phyloP scores from a whole-genome alignment of 2,888 invertebrate species.

The Notocelia uddmanniana region DNA sequence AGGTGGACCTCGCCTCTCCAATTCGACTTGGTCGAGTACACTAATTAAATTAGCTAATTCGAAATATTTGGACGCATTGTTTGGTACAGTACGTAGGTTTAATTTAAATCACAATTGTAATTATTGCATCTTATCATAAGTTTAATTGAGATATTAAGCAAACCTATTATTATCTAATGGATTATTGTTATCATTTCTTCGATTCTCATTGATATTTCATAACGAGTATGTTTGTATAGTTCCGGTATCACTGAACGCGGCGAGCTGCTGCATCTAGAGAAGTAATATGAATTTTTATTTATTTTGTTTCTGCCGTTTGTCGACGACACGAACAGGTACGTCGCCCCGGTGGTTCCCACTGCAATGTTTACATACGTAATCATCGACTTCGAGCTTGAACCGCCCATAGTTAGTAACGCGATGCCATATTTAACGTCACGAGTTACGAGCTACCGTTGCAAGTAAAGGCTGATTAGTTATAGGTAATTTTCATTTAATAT shows the following conservation, averaged over 20 bases:
- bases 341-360: slow-evolving; percentile 26
- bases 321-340: background rate
- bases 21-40: slow-evolving; percentile 46
- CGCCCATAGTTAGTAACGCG: background rate
- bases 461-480: background rate
- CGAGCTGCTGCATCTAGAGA: slow-evolving; percentile 41
- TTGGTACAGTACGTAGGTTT: slow-evolving; percentile 42
- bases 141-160: slow-evolving; percentile 41
- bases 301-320: background rate
- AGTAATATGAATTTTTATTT: slow-evolving; percentile 12
- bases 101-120: slow-evolving; percentile 44
- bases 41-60: slow-evolving; percentile 44
- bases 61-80: slow-evolving; percentile 46
- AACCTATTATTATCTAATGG: slow-evolving; percentile 40
- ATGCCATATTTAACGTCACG: background rate
- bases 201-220: slow-evolving; percentile 39
- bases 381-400: no score
- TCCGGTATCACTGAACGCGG: slow-evolving; percentile 40
- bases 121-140: slow-evolving; percentile 48
- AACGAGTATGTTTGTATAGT: slow-evolving; percentile 35
- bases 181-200: slow-evolving; percentile 42
- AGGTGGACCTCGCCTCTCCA: slow-evolving; percentile 42
- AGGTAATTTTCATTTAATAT: background rate
- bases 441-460: background rate
- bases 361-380: no score